Conservation (phyloP, 1,140 invertebrate genomes). For the Pantala flavescens region DNA sequence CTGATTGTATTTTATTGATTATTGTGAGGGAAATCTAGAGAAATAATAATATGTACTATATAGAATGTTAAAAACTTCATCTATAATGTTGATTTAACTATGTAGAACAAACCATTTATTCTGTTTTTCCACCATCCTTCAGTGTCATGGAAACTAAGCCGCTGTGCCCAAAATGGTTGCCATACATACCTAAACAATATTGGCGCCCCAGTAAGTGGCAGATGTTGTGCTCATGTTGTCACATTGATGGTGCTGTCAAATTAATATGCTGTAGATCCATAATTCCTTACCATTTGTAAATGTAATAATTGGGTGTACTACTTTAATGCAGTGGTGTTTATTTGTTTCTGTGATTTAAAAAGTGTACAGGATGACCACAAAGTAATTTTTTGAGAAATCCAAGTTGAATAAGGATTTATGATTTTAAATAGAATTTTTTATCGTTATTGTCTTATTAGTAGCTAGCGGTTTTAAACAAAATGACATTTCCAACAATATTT, state of each 20-base stretch:
- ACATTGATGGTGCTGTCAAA: constrained; percentile 16
- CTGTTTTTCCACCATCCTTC: constrained; percentile 17
- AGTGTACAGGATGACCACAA: constrained; percentile 8
- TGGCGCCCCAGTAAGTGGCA: constrained; percentile 16
- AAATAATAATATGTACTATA: neutral
- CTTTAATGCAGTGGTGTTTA: constrained; percentile 15
- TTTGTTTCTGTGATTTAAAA: neutral
- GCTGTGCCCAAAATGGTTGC: constrained; percentile 16
- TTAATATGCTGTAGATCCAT: constrained; percentile 16
- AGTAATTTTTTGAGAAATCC: neutral
- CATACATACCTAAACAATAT: constrained; percentile 15
- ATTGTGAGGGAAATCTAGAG: neutral
- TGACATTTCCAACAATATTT: too few species aligned
- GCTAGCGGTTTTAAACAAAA: too few species aligned
- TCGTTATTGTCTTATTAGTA: too few species aligned
- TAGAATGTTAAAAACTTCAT: neutral
- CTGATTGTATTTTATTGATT: neutral
- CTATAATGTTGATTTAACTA: constrained; percentile 12
- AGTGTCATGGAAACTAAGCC: constrained; percentile 16
- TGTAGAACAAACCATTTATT: constrained; percentile 14
- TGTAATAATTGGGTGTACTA: constrained; percentile 16
- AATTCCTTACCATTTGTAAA: constrained; percentile 12
- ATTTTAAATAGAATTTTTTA: too few species aligned
- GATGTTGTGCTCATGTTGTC: constrained; percentile 16
- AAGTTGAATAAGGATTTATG: neutral